Conservation (phyloP, 2,797 vertebrate species). For the Danio kyathit region DNA sequence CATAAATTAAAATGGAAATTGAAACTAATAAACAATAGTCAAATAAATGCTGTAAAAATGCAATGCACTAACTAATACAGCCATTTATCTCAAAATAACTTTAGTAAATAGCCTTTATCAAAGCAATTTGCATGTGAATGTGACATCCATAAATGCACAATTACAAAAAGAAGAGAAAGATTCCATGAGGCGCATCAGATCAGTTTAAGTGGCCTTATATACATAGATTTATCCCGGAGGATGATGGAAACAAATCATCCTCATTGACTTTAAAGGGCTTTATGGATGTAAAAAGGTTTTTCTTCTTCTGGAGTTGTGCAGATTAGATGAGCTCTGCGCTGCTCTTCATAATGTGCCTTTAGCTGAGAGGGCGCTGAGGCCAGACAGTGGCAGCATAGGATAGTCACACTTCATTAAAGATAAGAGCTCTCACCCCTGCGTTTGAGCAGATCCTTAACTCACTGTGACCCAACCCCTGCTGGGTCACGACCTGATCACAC, state of each 20-base stretch:
- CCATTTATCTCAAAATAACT: neutral
- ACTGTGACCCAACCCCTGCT: conserved; percentile 57
- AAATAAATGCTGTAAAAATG: no score
- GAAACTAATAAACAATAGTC: no score
- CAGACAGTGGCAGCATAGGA: conserved; percentile 41
- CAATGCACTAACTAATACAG: no score
- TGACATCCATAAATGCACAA: conserved; percentile 10
- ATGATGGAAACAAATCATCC: conserved; percentile 44
- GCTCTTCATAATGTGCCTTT: conserved; percentile 50
- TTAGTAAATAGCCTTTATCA: neutral
- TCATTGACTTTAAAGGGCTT: conserved; percentile 47
- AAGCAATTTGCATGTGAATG: neutral
- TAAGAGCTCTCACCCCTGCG: conserved; percentile 50
- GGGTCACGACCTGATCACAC: conserved; percentile 69
- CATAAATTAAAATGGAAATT: no score
- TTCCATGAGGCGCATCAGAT: conserved; percentile 43
- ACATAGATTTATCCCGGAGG: conserved; percentile 40
- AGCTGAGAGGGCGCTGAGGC: conserved; percentile 42
- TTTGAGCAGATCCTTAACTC: conserved; percentile 57
- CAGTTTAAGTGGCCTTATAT: conserved; percentile 25
- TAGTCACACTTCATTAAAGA: conserved; percentile 58
- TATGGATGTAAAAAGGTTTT: conserved; percentile 43
- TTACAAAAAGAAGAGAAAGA: conserved; percentile 3
- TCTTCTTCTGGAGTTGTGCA: conserved; percentile 13
- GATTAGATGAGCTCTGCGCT: conserved; percentile 45